These are phyloP conservation scores for Drosophila subpulchrella DNA, from an alignment of 1,140 invertebrate genomes.

Conservation along the genomic window DNA sequence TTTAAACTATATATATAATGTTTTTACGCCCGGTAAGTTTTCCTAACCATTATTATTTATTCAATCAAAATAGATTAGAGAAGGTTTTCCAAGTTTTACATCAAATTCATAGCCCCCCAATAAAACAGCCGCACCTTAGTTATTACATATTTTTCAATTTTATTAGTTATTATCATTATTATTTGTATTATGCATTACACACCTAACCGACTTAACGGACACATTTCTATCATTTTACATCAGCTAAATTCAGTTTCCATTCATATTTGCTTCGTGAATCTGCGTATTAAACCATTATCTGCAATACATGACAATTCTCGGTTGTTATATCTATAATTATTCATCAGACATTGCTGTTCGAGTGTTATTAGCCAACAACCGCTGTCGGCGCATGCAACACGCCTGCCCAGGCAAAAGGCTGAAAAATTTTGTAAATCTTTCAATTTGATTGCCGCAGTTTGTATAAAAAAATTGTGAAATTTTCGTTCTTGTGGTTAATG, in stretches of 20 bases:
- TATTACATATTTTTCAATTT: constrained; percentile 74
- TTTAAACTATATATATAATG: too few relatives aligned
- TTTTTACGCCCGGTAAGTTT: too few relatives aligned
- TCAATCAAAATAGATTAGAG: too few relatives aligned
- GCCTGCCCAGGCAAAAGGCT: constrained; percentile 54
- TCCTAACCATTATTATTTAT: too few relatives aligned
- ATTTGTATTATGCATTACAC: constrained; percentile 76
- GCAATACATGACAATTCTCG: constrained; percentile 45
- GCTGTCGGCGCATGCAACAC: constrained; percentile 38
- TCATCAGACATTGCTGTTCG: constrained; percentile 53
- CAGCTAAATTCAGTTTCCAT: constrained; percentile 72
- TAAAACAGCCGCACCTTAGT: constrained; percentile 30
- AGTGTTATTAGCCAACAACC: constrained; percentile 31
- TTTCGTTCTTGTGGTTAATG: constrained; percentile 37
- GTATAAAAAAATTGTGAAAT: constrained; percentile 64
- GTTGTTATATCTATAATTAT: constrained; percentile 68
- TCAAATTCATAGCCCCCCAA: neutral
- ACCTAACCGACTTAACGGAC: constrained; percentile 62
- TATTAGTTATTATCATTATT: constrained; percentile 75
- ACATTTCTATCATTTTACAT: constrained; percentile 68
- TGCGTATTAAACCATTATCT: constrained; percentile 39
- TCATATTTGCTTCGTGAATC: constrained; percentile 38
- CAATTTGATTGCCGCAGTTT: constrained; percentile 74
- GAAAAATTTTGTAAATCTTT: constrained; percentile 77
- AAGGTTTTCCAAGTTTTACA: neutral